phyloP scores from a whole-genome alignment of 2,797 vertebrate genomes.

The Discoglossus pictus region DNA sequence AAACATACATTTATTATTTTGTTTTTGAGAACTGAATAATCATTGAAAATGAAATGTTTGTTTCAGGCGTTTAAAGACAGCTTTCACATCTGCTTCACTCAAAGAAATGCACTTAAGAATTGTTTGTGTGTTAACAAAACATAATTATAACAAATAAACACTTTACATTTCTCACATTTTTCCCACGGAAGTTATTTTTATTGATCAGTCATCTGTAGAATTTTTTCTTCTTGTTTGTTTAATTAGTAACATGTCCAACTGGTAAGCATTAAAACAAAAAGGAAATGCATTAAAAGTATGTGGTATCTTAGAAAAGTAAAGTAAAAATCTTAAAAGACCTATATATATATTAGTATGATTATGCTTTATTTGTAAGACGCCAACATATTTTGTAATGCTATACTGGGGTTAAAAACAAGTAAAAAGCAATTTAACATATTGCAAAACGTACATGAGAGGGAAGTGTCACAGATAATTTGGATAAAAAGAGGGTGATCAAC shows the following conservation, averaged over 20 bases:
- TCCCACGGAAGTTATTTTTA: conserved; percentile 57
- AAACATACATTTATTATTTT: conserved; percentile 50
- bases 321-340: too few relatives aligned
- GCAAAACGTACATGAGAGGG: too few relatives aligned
- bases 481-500: too few relatives aligned
- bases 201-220: conserved; percentile 64
- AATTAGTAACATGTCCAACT: conserved; percentile 62
- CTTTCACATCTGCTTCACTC: conserved; percentile 58
- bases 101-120: conserved; percentile 62
- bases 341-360: too few relatives aligned
- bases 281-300: conserved; percentile 56
- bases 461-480: too few relatives aligned
- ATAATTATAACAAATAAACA: conserved; percentile 63
- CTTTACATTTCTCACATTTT: conserved; percentile 57
- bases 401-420: too few relatives aligned
- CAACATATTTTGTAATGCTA: too few relatives aligned
- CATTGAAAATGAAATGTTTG: too few relatives aligned
- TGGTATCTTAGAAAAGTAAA: not conserved
- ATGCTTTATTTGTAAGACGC: too few relatives aligned
- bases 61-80: conserved; percentile 51
- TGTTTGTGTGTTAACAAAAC: conserved; percentile 58
- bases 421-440: too few relatives aligned
- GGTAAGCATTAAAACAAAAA: conserved; percentile 64
- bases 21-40: conserved; percentile 22
- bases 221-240: too few relatives aligned